phyloP scores from a whole-genome alignment of 2,113 vertebrate genomes.

The Osmerus mordax region DNA sequence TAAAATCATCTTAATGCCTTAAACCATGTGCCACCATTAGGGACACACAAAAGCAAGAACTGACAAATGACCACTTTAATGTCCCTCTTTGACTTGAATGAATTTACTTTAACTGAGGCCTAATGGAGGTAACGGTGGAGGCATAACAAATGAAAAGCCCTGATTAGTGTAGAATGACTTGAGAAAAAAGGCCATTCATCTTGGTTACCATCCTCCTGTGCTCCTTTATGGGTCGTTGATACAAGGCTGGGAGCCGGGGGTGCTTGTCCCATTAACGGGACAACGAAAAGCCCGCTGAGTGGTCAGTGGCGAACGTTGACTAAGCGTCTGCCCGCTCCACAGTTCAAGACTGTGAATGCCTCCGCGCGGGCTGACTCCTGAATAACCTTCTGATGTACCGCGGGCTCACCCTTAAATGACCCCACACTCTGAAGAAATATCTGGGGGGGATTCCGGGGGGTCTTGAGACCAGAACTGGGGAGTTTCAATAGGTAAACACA shows the following conservation, averaged over 20 bases:
- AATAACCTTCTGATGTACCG: slow-evolving; percentile 75
- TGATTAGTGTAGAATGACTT: slow-evolving; percentile 77
- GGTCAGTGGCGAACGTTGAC: slow-evolving; percentile 66
- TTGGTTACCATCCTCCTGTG: slow-evolving; percentile 78
- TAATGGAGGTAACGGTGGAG: slow-evolving; percentile 68
- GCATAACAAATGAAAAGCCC: slow-evolving; percentile 73
- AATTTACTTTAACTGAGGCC: slow-evolving; percentile 74
- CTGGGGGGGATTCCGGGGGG: slow-evolving; percentile 63
- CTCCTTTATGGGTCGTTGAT: slow-evolving; percentile 70
- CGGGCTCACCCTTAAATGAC: slow-evolving; percentile 78
- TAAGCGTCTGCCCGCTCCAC: slow-evolving; percentile 66
- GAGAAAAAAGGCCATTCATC: slow-evolving; percentile 74
- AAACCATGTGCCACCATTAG: slow-evolving; percentile 79
- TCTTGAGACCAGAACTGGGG: slow-evolving; percentile 56
- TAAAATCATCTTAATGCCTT: slow-evolving; percentile 50
- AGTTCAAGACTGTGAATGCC: slow-evolving; percentile 70
- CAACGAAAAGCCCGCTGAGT: slow-evolving; percentile 56
- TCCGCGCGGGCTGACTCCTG: slow-evolving; percentile 72
- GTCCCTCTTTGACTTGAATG: slow-evolving; percentile 78
- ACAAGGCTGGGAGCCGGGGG: slow-evolving; percentile 63
- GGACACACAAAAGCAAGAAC: slow-evolving; percentile 65
- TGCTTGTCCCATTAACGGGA: slow-evolving; percentile 65
- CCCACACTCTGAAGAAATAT: slow-evolving; percentile 65
- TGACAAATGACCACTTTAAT: slow-evolving; percentile 77
- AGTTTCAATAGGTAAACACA: slow-evolving; percentile 52